phyloP scores from a whole-genome alignment of 2,797 vertebrate genomes.

The Catharus ustulatus region DNA sequence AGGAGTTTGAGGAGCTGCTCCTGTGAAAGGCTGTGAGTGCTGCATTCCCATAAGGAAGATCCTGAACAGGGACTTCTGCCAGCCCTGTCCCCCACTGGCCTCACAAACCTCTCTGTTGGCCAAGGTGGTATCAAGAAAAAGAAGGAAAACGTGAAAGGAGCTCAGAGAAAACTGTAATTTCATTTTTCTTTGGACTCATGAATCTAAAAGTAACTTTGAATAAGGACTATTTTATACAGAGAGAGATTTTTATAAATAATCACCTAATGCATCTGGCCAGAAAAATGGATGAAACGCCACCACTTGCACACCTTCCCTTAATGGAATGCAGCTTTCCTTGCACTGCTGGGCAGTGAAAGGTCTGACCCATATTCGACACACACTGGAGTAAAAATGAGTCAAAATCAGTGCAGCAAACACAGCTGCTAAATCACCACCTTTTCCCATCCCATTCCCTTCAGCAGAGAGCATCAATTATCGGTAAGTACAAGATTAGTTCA shows the following conservation, averaged over 20 bases:
- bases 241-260: neutral
- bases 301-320: neutral
- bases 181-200: neutral
- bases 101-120: neutral
- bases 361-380: neutral
- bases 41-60: rapidly evolving
- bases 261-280: neutral
- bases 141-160: neutral
- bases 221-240: neutral
- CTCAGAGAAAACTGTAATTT: neutral
- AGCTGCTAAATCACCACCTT: slow-evolving; percentile 9
- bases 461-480: slow-evolving; percentile 20
- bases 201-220: neutral
- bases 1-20: neutral
- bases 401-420: slow-evolving; percentile 29
- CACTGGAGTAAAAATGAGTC: neutral
- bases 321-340: neutral
- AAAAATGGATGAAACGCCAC: neutral
- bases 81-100: neutral
- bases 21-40: neutral
- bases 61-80: neutral
- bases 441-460: neutral
- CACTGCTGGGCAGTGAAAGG: neutral
- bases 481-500: neutral
- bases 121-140: neutral